These are phyloP conservation scores for Alexandromys fortis DNA, from an alignment of 2,113 vertebrate species.

Conservation along the genomic window DNA sequence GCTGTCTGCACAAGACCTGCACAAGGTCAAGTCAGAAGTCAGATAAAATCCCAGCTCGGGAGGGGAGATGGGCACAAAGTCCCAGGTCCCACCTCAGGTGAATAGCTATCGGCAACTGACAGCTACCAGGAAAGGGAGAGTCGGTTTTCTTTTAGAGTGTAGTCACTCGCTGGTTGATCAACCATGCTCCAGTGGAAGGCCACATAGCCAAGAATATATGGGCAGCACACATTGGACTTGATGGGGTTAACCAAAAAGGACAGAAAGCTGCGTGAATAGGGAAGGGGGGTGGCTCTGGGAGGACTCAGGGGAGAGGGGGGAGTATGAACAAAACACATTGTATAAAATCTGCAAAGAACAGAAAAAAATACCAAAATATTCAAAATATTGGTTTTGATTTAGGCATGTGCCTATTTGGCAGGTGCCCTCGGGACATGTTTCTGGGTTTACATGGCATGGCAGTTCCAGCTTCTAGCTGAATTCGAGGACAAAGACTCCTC, in stretches of 20 bases:
- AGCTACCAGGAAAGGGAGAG: neutral
- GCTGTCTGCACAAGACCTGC: neutral
- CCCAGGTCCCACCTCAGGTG: neutral
- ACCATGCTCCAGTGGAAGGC: neutral
- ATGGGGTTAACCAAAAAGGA: neutral
- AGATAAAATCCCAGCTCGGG: neutral
- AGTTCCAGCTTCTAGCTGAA: slow-evolving; percentile 25
- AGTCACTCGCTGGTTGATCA: neutral
- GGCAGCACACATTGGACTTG: neutral
- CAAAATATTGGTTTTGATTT: slow-evolving; percentile 54
- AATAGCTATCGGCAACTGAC: neutral
- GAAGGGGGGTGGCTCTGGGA: neutral
- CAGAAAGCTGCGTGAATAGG: neutral
- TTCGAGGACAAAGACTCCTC: slow-evolving; percentile 31
- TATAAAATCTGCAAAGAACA: neutral
- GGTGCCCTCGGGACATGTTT: slow-evolving; percentile 12
- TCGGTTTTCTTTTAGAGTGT: neutral
- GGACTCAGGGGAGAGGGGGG: neutral
- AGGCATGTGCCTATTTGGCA: slow-evolving; percentile 23
- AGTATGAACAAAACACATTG: neutral
- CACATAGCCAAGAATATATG: neutral
- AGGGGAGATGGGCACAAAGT: neutral
- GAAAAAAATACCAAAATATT: slow-evolving; percentile 51
- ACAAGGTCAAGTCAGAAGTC: neutral
- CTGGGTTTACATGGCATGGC: slow-evolving; percentile 28